Evolutionary conservation across 2,797 vertebrate genomes (phyloP).

Genomic region (Coilia nasus): DNA sequence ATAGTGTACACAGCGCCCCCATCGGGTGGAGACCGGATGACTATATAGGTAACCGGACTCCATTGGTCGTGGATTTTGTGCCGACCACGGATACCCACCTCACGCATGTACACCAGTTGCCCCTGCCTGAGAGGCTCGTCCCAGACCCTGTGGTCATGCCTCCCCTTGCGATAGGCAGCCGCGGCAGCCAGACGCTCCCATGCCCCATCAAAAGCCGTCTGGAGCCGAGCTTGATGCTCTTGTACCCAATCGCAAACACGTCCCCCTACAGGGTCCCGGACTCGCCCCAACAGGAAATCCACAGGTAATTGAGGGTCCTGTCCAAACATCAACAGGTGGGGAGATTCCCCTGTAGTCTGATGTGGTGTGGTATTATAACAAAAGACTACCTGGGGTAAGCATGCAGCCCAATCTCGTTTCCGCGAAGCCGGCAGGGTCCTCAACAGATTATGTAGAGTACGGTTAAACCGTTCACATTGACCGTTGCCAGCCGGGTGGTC

Average conservation of each 20-base stretch:
- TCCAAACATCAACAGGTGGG: constrained; percentile 1
- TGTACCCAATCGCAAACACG: background rate
- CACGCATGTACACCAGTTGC: too few species aligned
- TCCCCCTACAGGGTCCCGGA: too few species aligned
- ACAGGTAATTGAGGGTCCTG: background rate
- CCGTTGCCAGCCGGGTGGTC: too few species aligned
- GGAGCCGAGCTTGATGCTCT: background rate
- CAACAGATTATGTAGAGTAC: too few species aligned
- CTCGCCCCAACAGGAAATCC: background rate
- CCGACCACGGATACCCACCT: background rate
- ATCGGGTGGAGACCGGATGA: background rate
- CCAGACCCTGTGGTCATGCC: background rate
- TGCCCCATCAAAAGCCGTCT: background rate
- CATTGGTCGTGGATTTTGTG: background rate
- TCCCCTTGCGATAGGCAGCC: background rate
- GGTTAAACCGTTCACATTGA: too few species aligned
- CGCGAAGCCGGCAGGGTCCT: too few species aligned
- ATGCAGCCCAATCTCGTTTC: too few species aligned
- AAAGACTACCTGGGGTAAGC: background rate
- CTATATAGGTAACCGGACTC: background rate
- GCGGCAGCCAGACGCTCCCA: background rate
- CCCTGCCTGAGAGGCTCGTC: too few species aligned
- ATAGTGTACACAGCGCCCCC: too few species aligned
- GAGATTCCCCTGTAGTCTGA: background rate
- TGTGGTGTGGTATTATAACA: constrained; percentile 24